These are phyloP conservation scores for Venturia canescens DNA, from an alignment of 1,140 invertebrate genomes.

Conservation along the genomic window DNA sequence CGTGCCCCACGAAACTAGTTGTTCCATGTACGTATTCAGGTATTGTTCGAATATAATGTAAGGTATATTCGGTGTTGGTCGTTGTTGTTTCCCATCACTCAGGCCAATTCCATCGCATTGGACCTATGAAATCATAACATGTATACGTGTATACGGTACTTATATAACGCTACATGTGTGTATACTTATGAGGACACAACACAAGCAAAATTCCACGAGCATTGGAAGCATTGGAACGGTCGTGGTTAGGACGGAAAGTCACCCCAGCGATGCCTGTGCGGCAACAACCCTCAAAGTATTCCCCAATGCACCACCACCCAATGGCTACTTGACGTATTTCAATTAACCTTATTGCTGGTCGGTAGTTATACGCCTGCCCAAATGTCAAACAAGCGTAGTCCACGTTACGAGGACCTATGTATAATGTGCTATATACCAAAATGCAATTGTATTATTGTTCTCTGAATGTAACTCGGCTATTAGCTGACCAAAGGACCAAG, in stretches of 20 bases:
- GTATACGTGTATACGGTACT: not conserved
- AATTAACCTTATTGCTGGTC: conserved; percentile 70
- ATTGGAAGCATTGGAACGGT: not conserved
- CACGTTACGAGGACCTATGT: conserved; percentile 41
- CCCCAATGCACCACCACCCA: conserved; percentile 53
- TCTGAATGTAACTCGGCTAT: not conserved
- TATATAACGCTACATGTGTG: not conserved
- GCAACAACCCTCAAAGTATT: conserved; percentile 57
- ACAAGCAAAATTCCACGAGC: not conserved
- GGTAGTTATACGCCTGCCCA: conserved; percentile 62
- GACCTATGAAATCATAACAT: not conserved
- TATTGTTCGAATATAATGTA: not conserved
- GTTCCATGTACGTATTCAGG: not conserved
- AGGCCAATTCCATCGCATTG: not conserved
- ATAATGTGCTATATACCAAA: conserved; percentile 9
- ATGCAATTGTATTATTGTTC: conserved; percentile 22
- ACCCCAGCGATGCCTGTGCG: not conserved
- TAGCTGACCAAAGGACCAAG: not conserved
- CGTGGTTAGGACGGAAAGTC: not conserved
- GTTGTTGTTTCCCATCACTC: conserved; percentile 3
- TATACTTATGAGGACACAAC: not conserved
- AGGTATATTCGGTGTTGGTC: not conserved
- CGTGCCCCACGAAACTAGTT: not conserved
- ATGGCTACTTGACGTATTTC: conserved; percentile 70
- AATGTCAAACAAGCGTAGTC: conserved; percentile 65